A percentile compares a stretch with the other conserved stretches of the same genome.
Conservation (phyloP, 2,888 invertebrate genomes). For the Marronus borbonicus region DNA sequence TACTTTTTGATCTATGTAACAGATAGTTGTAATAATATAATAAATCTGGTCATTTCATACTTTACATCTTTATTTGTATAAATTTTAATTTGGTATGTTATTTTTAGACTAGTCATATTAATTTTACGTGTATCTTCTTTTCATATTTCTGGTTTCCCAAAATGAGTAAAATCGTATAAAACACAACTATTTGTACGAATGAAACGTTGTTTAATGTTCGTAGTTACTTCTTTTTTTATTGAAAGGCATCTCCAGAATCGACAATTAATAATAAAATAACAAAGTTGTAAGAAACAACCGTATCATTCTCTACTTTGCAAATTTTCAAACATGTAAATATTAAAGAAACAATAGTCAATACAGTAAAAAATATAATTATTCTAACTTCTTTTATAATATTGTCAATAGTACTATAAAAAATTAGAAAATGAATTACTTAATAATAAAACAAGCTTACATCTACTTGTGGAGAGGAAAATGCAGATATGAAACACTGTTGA, state of each 20-base stretch:
- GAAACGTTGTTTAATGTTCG: not conserved
- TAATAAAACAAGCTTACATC: conserved; percentile 23
- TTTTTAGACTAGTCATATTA: conserved; percentile 31
- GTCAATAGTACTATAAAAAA: conserved; percentile 18
- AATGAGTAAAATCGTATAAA: not conserved
- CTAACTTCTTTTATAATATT: conserved; percentile 1
- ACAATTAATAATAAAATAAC: not conserved
- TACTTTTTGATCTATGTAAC: conserved; percentile 1
- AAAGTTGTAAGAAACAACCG: too few relatives aligned
- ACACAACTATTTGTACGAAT: not conserved
- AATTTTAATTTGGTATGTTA: conserved; percentile 28
- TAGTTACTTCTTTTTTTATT: not conserved
- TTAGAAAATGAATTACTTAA: conserved; percentile 7
- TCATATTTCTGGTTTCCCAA: not conserved
- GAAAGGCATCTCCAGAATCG: conserved; percentile 6
- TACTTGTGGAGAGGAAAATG: conserved; percentile 1
- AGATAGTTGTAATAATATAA: conserved; percentile 30
- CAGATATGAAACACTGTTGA: not conserved
- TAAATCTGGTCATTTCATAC: conserved; percentile 11
- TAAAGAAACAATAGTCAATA: not conserved
- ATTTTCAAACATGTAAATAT: too few relatives aligned
- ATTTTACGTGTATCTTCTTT: conserved; percentile 1
- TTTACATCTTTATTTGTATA: conserved; percentile 8
- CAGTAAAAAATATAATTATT: conserved; percentile 11
- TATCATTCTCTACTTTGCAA: too few relatives aligned